These are phyloP conservation scores for Coregonus clupeaformis DNA, from an alignment of 2,113 vertebrate genomes.

Conservation along the genomic window DNA sequence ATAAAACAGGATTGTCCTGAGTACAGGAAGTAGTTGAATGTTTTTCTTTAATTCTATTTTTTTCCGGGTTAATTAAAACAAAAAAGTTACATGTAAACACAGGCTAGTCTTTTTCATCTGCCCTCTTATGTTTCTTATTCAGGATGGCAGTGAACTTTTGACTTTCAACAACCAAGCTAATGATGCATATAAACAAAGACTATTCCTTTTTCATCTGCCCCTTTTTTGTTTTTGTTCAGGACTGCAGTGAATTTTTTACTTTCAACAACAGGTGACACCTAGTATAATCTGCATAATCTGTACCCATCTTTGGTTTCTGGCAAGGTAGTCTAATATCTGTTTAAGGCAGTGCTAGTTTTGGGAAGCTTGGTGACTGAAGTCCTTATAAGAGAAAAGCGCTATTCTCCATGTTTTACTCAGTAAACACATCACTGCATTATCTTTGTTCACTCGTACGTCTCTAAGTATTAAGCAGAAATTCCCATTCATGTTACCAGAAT, in stretches of 20 bases:
- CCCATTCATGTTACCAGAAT: too few relatives aligned
- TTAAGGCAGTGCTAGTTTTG: constrained; percentile 3
- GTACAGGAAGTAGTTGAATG: not conserved
- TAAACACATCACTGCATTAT: constrained; percentile 9
- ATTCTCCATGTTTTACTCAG: constrained; percentile 35
- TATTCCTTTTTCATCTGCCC: not conserved
- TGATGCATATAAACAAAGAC: not conserved
- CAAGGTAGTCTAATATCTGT: not conserved
- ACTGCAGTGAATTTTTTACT: not conserved
- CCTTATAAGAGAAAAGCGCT: constrained; percentile 9
- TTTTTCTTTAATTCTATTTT: not conserved
- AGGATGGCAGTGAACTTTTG: not conserved
- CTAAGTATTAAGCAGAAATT: too few relatives aligned
- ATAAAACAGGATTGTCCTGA: not conserved
- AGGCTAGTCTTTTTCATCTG: not conserved
- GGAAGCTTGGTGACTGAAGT: constrained; percentile 16
- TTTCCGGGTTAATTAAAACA: not conserved
- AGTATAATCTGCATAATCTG: not conserved
- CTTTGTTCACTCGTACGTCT: too few relatives aligned
- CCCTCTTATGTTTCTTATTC: not conserved
- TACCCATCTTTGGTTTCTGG: not conserved
- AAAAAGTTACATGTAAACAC: not conserved
- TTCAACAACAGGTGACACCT: not conserved
- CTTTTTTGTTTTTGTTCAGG: not conserved
- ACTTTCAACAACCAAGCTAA: not conserved